Percentiles rank a stretch among this genome's conserved stretches.
phyloP scores from a whole-genome alignment of 2,113 vertebrate genomes.

The Paralichthys olivaceus region DNA sequence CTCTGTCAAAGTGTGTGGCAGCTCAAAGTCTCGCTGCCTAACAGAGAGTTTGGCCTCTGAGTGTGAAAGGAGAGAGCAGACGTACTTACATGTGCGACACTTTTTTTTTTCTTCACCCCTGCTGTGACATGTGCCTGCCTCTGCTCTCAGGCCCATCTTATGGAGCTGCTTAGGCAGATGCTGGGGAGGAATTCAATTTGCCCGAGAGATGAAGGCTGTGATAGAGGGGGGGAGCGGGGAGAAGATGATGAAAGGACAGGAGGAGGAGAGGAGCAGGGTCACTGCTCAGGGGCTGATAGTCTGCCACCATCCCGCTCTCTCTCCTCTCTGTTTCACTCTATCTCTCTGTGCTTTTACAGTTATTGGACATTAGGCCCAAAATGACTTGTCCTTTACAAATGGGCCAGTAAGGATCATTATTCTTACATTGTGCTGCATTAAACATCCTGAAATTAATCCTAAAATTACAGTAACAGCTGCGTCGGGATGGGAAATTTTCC shows the following conservation, averaged over 20 bases:
- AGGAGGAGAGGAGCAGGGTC: slow-evolving; percentile 48
- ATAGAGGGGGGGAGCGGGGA: slow-evolving; percentile 46
- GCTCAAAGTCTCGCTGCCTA: slow-evolving; percentile 23
- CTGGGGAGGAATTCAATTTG: slow-evolving; percentile 69
- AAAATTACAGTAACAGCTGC: slow-evolving; percentile 31
- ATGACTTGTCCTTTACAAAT: slow-evolving; percentile 52
- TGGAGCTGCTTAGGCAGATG: slow-evolving; percentile 64
- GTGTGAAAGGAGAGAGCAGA: slow-evolving; percentile 45
- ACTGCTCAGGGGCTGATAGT: slow-evolving; percentile 48
- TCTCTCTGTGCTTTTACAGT: slow-evolving; percentile 20
- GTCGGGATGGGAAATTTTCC: slow-evolving; percentile 23
- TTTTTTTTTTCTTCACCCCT: neutral
- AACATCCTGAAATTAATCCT: slow-evolving; percentile 37
- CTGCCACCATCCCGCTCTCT: slow-evolving; percentile 30
- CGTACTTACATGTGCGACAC: neutral
- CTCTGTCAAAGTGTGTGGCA: slow-evolving; percentile 50
- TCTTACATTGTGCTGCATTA: slow-evolving; percentile 48
- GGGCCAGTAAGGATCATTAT: slow-evolving; percentile 39
- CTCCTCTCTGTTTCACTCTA: neutral
- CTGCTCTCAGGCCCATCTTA: neutral
- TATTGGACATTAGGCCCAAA: slow-evolving; percentile 39
- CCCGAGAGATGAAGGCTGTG: slow-evolving; percentile 54
- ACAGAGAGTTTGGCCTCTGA: slow-evolving; percentile 53
- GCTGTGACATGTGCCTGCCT: neutral
- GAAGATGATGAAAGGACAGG: slow-evolving; percentile 48